Evolutionary conservation across 1,140 invertebrate genomes (phyloP), one percentile per base, ranked within the genome.

Genomic region (Formica exsecta): DNA sequence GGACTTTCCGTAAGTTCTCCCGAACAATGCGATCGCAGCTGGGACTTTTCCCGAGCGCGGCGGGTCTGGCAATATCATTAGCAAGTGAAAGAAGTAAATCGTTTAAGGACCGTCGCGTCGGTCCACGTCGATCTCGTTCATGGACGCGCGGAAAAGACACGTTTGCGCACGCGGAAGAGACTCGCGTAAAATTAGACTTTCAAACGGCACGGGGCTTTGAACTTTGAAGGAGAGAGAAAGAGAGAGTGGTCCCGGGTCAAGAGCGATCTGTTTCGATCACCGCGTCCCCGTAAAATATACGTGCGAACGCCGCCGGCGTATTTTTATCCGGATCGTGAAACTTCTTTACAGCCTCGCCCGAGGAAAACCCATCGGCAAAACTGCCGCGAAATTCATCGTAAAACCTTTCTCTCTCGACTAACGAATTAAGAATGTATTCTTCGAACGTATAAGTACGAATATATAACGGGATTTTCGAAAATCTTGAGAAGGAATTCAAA

Each of bases 51-150:
- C 22, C 77, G 77, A 36, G 64, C 64, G 29, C 76, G 41, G 77
- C 8, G 48, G 32, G n/a, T 61, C 48, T 61, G 65, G 79, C 54
- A 73, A 81, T 81, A 81, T 83, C 79, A 74, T 83, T 83, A 74
- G 79, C 68, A 83, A 83, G 79, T 74, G 79, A 73, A 83, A 81
- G 79, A 81, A 81, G 79, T 81, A 81, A 81, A 81, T 81, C 79
- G 79, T 81, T 61, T 71, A 71, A 81, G 77, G 51, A 36, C 62
- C 75, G 76, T 68, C 62, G 64, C 65, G n/a, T 19, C 29, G 70
- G 16, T 73, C 3, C 70, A 29, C 70, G 25, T 73, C 68, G 54
- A 71, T 74, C 36, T 83, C 79, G 54, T 74, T 83, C 73, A 62
- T 71, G 65, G 77, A 71, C 66, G 66, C 19, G 54, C 65, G 77